phyloP scores from a whole-genome alignment of 2,888 invertebrate species.

The Rhamphomyia laevipes region DNA sequence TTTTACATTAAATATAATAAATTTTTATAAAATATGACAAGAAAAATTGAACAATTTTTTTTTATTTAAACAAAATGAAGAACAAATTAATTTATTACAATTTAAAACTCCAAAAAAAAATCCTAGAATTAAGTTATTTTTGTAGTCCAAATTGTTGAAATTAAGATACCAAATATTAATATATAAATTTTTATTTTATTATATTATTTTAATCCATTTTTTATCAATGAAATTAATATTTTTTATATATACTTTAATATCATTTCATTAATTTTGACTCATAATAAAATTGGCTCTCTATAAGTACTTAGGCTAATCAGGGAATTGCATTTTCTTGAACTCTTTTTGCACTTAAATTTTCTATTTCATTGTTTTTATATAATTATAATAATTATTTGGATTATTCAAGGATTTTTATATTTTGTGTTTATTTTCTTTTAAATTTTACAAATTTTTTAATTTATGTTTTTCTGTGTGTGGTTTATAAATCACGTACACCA shows the following conservation, averaged over 20 bases:
- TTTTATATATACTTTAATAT: constrained; percentile 10
- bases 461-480: background rate
- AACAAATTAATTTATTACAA: constrained; percentile 4
- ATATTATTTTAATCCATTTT: constrained; percentile 1
- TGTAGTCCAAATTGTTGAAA: too few species aligned
- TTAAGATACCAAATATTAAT: too few species aligned
- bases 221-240: too few species aligned
- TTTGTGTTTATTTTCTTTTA: background rate
- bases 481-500: constrained; percentile 47
- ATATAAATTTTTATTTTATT: constrained; percentile 13
- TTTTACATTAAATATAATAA: too few species aligned
- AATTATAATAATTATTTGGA: constrained; percentile 4
- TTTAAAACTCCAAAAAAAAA: constrained; percentile 12
- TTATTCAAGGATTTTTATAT: background rate
- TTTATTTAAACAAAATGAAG: background rate
- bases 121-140: too few species aligned
- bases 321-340: too few species aligned
- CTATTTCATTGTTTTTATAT: background rate
- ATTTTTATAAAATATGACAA: constrained; percentile 1
- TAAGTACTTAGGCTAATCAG: too few species aligned
- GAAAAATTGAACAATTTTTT: background rate
- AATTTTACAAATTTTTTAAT: background rate
- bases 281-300: too few species aligned
- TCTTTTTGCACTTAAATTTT: too few species aligned
- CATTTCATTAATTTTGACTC: too few species aligned